Evolutionary conservation across 2,113 vertebrate species (phyloP).

Genomic region (Oxygymnocypris stewartii): DNA sequence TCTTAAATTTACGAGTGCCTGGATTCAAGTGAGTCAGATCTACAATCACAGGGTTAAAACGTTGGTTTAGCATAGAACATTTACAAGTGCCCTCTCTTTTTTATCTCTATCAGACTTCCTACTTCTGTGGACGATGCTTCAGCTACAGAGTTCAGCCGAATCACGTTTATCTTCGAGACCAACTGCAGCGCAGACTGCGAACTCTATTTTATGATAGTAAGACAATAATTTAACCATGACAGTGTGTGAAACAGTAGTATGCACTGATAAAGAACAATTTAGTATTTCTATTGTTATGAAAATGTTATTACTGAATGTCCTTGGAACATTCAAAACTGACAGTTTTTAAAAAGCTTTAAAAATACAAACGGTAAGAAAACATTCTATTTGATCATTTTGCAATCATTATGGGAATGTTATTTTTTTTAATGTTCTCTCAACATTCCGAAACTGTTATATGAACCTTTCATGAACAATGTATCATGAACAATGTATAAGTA

Average conservation of each 20-base stretch:
- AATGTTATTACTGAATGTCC: no score
- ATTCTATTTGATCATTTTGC: no score
- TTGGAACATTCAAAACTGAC: no score
- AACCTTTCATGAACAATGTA: no score
- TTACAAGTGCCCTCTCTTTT: not conserved
- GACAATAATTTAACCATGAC: conserved; percentile 37
- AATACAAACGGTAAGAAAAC: no score
- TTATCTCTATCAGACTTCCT: conserved; percentile 79
- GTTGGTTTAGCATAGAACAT: not conserved
- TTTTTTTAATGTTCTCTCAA: no score
- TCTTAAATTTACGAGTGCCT: conserved; percentile 89
- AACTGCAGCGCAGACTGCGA: conserved; percentile 88
- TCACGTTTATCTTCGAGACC: conserved; percentile 95
- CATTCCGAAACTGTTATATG: no score
- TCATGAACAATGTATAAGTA: no score
- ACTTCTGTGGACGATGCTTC: conserved; percentile 85
- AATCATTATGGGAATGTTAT: no score
- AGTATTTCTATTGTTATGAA: not conserved
- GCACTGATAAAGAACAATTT: not conserved
- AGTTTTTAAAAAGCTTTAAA: no score
- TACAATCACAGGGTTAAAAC: not conserved
- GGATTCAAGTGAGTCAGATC: conserved; percentile 89
- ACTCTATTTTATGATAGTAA: conserved; percentile 97
- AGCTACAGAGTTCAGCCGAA: conserved; percentile 85
- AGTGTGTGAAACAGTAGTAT: not conserved